Evolutionary conservation across 2,113 vertebrate genomes (phyloP).

Genomic region (Chaetodon trifascialis): DNA sequence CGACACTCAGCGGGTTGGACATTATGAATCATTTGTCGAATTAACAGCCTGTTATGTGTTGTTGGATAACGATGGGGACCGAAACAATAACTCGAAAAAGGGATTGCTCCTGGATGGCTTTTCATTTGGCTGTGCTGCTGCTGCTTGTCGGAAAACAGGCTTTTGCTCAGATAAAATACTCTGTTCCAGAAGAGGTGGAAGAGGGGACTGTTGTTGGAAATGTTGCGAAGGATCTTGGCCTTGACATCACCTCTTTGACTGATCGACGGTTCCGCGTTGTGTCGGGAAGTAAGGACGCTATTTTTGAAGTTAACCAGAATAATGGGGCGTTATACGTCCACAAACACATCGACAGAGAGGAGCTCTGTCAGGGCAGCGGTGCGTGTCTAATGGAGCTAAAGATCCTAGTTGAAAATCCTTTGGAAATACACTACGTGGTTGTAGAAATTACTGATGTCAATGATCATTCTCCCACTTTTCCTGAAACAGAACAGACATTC

Average conservation of each 20-base stretch:
- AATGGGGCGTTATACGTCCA: slow-evolving; percentile 81
- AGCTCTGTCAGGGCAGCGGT: slow-evolving; percentile 62
- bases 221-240: slow-evolving; percentile 79
- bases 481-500: slow-evolving; percentile 59
- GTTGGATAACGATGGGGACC: slow-evolving; percentile 35
- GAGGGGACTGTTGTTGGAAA: slow-evolving; percentile 81
- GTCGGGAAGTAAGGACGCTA: slow-evolving; percentile 65
- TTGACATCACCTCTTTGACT: slow-evolving; percentile 68
- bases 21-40: fast-evolving
- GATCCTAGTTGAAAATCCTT: slow-evolving; percentile 73
- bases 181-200: slow-evolving; percentile 80
- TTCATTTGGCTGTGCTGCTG: slow-evolving; percentile 44
- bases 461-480: slow-evolving; percentile 73
- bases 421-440: slow-evolving; percentile 77
- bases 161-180: slow-evolving; percentile 67
- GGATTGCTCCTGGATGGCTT: slow-evolving; percentile 20
- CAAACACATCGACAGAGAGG: slow-evolving; percentile 77
- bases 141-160: slow-evolving; percentile 31
- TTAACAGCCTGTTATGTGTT: neutral
- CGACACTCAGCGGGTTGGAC: fast-evolving
- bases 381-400: slow-evolving; percentile 71
- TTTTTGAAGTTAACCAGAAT: slow-evolving; percentile 78
- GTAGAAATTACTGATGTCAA: slow-evolving; percentile 79
- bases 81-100: slow-evolving; percentile 19
- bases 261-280: slow-evolving; percentile 73